Evolutionary conservation across 2,888 invertebrate genomes (phyloP), one percentile per base, ranked within the genome.

Genomic region (Octonoba sinensis): DNA sequence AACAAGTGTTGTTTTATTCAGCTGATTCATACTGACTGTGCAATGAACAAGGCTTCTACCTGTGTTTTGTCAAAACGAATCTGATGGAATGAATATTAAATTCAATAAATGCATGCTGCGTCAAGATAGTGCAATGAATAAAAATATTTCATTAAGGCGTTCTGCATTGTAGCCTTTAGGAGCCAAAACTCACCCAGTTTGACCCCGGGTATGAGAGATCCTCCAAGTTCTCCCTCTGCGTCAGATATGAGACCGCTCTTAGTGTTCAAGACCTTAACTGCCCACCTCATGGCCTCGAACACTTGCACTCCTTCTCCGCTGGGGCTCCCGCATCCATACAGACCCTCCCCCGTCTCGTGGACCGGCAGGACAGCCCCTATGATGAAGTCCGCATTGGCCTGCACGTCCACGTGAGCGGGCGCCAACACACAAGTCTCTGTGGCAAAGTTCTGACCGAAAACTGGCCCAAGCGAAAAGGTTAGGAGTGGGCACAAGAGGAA

Each of bases 251-350:
- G 51, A 4, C 82, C 82, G 27, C 76, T 76, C 20, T 76, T 77
- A 27, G 57, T 59, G 24, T 82, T 82, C 36, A 82, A 69, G 15
- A 82, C 76, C 22, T 76, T 56, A 8, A 82, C 72, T 0, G 76
- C 76, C 82, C 82, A 82, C 22, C 76, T 47, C 82, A 82, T 82
- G 20, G 82, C 82, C 22, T 82, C 82, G 24, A 72, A 82, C 20
- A 77, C 76, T 36, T 76, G 67, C n/a, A 76, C 72, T 0, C 82
- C 82, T 1, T 76, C 76, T 0, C 60, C 54, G 11, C 60, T 72
- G 3, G 72, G 62, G 13, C 46, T 24, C 13, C 72, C 72, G 51
- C 82, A 82, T 4, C 82, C 82, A 13, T 72, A 82, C 11, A 82
- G 64, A 0, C 82, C 82, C 44, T 77, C 72, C 0, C 82, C 82